phyloP scores from a whole-genome alignment of 2,888 invertebrate species.

The Xanthorhoe spadicearia region DNA sequence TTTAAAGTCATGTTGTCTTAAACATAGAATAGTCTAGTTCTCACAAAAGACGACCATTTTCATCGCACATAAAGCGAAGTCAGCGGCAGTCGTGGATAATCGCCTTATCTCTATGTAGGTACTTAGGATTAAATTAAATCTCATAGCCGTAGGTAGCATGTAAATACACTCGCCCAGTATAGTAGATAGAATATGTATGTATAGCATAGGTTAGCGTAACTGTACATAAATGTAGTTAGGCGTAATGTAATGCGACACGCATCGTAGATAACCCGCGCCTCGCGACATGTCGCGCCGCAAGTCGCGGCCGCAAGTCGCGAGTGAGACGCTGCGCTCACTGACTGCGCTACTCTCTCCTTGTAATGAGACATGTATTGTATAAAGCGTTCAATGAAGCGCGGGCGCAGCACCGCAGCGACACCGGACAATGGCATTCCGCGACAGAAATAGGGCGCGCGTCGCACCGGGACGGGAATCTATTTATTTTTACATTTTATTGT shows the following conservation, averaged over 20 bases:
- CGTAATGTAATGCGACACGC: conserved; percentile 32
- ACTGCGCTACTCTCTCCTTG: conserved; percentile 31
- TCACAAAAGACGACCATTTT: no score
- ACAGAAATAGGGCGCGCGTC: conserved; percentile 37
- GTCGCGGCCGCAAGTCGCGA: neutral
- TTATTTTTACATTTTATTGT: conserved; percentile 36
- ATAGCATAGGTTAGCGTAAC: conserved; percentile 24
- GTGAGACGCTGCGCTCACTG: neutral
- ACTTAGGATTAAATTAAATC: neutral
- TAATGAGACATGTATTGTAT: conserved; percentile 38
- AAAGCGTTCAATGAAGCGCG: conserved; percentile 36
- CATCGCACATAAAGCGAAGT: no score
- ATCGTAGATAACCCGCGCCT: conserved; percentile 34
- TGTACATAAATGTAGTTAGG: conserved; percentile 41
- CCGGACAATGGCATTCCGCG: conserved; percentile 42
- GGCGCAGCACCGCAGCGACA: conserved; percentile 18
- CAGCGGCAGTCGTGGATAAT: neutral
- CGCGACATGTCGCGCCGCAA: neutral
- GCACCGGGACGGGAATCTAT: conserved; percentile 22
- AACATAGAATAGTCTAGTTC: neutral
- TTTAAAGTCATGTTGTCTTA: neutral
- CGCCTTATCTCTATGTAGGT: conserved; percentile 18
- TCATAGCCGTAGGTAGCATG: conserved; percentile 33
- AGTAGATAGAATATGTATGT: conserved; percentile 30
- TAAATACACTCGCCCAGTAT: conserved; percentile 46